Conservation (phyloP, 2,888 invertebrate species). For the Petrophora chlorosata region DNA sequence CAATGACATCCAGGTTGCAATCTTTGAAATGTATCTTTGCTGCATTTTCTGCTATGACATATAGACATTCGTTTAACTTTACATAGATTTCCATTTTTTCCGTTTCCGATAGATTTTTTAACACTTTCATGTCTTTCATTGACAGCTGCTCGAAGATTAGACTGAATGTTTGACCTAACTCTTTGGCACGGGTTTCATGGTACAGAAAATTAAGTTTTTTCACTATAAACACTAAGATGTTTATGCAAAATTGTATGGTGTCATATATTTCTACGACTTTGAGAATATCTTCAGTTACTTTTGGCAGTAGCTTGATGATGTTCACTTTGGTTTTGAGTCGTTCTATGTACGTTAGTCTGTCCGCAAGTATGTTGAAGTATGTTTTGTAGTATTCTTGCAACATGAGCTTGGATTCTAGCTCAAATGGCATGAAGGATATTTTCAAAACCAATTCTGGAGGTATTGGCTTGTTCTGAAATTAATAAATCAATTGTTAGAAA, state of each 20-base stretch:
- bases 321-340: conserved; percentile 52
- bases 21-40: conserved; percentile 52
- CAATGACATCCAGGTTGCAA: conserved; percentile 42
- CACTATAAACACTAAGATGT: conserved; percentile 53
- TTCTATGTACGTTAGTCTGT: conserved; percentile 63
- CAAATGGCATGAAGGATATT: conserved; percentile 69
- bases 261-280: conserved; percentile 63
- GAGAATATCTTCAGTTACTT: conserved; percentile 56
- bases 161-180: conserved; percentile 47
- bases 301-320: conserved; percentile 59
- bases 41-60: conserved; percentile 60
- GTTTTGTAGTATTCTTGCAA: conserved; percentile 64
- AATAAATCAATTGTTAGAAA: too few relatives aligned
- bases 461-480: conserved; percentile 55
- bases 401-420: conserved; percentile 50
- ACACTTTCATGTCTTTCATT: conserved; percentile 46
- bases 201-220: conserved; percentile 65
- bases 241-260: conserved; percentile 55
- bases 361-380: conserved; percentile 68
- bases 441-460: conserved; percentile 67
- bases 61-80: conserved; percentile 65
- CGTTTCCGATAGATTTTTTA: conserved; percentile 51
- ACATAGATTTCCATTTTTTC: conserved; percentile 54
- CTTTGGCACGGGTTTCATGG: conserved; percentile 44
- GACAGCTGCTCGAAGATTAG: conserved; percentile 56